Percentiles rank a stretch among this genome's conserved stretches.
These are phyloP conservation scores for Hydrolagus affinis DNA, from an alignment of 2,113 vertebrate genomes.

Conservation along the genomic window DNA sequence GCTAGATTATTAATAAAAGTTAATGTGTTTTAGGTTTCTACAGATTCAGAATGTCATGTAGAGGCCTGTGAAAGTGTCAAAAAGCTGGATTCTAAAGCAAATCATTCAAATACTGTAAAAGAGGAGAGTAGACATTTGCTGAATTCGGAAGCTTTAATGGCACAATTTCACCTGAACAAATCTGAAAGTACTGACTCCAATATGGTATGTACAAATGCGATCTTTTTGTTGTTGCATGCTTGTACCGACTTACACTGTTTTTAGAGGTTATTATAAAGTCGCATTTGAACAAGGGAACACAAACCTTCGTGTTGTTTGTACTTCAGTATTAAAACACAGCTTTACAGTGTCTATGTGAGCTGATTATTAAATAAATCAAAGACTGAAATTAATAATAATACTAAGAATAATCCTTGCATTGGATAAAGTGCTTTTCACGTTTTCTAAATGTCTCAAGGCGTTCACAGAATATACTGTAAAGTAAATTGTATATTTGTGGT, in stretches of 20 bases:
- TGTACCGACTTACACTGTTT: not conserved
- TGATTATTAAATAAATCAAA: not conserved
- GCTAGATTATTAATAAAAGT: not conserved
- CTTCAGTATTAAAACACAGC: not conserved
- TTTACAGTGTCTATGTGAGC: conserved; percentile 34
- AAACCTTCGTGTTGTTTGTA: not conserved
- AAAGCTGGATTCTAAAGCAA: not conserved
- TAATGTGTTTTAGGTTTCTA: not conserved
- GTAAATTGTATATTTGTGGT: no score
- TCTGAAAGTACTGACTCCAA: conserved; percentile 47
- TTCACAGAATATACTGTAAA: no score
- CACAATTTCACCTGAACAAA: conserved; percentile 58
- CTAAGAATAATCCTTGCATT: no score
- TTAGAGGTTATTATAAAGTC: not conserved
- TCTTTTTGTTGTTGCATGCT: not conserved
- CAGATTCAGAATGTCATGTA: not conserved
- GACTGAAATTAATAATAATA: not conserved
- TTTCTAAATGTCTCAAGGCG: no score
- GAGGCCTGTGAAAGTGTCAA: not conserved
- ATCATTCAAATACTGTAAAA: conserved; percentile 32
- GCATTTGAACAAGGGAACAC: not conserved
- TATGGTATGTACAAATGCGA: conserved; percentile 50
- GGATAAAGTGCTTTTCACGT: no score
- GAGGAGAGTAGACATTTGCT: conserved; percentile 52
- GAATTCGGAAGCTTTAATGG: conserved; percentile 65